These are phyloP conservation scores for Drosophila rubida DNA, from an alignment of 2,888 invertebrate genomes.

Conservation along the genomic window DNA sequence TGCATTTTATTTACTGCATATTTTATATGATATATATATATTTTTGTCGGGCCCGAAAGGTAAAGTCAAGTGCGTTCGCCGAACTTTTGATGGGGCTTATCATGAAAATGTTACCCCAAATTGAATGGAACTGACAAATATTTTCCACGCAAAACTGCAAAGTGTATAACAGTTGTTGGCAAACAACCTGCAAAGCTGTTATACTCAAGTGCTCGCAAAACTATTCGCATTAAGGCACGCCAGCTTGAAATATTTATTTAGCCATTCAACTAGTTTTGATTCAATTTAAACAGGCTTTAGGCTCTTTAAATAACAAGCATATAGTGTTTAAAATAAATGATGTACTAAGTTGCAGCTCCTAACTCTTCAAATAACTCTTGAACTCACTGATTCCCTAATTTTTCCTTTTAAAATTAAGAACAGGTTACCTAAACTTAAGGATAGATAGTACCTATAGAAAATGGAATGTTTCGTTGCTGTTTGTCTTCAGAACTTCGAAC, in stretches of 20 bases:
- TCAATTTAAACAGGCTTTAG: too few species aligned
- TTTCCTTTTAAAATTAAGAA: too few species aligned
- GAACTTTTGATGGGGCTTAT: conserved; percentile 23
- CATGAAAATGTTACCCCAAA: conserved; percentile 26
- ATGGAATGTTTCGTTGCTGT: too few species aligned
- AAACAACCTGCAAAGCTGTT: neutral
- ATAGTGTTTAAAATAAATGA: too few species aligned
- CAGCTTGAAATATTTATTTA: neutral
- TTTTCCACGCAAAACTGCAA: neutral
- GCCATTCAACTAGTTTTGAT: neutral
- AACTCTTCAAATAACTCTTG: too few species aligned
- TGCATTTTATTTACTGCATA: conserved; percentile 74
- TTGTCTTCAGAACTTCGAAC: too few species aligned
- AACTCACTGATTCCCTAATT: too few species aligned
- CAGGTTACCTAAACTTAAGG: too few species aligned
- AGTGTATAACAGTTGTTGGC: conserved; percentile 3
- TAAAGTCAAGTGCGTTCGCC: conserved; percentile 58
- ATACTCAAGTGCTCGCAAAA: neutral
- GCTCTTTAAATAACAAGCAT: too few species aligned
- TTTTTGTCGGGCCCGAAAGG: conserved; percentile 34
- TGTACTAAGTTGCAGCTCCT: too few species aligned
- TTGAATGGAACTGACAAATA: conserved; percentile 23
- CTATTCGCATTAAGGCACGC: neutral
- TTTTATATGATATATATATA: conserved; percentile 41
- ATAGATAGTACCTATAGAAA: too few species aligned